These are phyloP conservation scores for Polymixis flavicincta DNA, from an alignment of 2,888 invertebrate species.

Conservation along the genomic window DNA sequence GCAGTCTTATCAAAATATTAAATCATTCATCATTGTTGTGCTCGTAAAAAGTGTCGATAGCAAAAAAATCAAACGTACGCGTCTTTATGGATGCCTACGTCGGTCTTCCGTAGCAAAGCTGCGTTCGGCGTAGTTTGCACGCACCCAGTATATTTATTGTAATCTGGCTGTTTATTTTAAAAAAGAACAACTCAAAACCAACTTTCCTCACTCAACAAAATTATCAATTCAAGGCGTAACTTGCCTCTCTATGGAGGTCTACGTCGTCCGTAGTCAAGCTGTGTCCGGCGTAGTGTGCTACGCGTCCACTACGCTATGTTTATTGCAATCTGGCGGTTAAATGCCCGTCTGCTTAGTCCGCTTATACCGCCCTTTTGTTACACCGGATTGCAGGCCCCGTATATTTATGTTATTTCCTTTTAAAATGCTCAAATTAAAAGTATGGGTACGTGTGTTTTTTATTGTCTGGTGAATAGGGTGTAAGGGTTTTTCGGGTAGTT, in stretches of 20 bases:
- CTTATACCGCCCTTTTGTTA: constrained; percentile 83
- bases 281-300: constrained; percentile 84
- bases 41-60: too few relatives aligned
- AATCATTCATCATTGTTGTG: too few relatives aligned
- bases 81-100: constrained; percentile 70
- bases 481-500: constrained; percentile 15
- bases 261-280: constrained; percentile 81
- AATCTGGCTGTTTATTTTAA: constrained; percentile 87
- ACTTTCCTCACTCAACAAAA: background rate
- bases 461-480: constrained; percentile 38
- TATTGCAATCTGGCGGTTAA: constrained; percentile 89
- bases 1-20: too few relatives aligned
- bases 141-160: constrained; percentile 87
- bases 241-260: constrained; percentile 69
- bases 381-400: constrained; percentile 72
- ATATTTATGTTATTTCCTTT: constrained; percentile 70
- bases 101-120: constrained; percentile 44
- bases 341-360: constrained; percentile 85
- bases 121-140: constrained; percentile 81
- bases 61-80: background rate
- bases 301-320: constrained; percentile 87
- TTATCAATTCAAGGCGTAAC: background rate
- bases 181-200: background rate
- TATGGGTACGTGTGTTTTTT: constrained; percentile 47
- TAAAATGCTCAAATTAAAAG: constrained; percentile 61